phyloP scores from a whole-genome alignment of 2,113 vertebrate genomes.

The Microtus richardsoni region DNA sequence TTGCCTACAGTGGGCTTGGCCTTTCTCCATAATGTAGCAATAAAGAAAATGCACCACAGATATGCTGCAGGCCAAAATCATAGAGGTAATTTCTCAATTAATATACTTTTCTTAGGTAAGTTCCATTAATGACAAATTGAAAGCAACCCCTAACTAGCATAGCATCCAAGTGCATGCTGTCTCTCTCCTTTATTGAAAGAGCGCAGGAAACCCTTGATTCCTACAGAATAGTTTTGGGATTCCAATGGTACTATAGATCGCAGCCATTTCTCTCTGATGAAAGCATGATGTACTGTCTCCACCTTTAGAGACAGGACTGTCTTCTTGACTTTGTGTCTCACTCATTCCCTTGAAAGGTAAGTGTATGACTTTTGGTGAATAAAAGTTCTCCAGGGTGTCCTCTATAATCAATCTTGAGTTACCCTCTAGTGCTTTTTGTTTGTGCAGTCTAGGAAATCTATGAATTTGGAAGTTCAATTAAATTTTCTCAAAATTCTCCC shows the following conservation, averaged over 20 bases:
- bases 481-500: background rate
- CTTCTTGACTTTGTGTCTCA: background rate
- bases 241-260: background rate
- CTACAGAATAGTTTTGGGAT: background rate
- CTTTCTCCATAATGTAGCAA: background rate
- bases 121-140: background rate
- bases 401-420: slow-evolving; percentile 20
- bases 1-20: background rate
- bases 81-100: background rate
- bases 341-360: background rate
- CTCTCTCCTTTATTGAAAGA: background rate
- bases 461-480: slow-evolving; percentile 39
- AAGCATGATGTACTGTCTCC: background rate
- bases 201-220: background rate
- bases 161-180: background rate
- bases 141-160: background rate
- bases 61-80: background rate
- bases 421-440: background rate
- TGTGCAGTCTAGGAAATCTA: background rate
- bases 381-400: background rate
- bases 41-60: background rate
- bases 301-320: background rate
- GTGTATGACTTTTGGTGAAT: background rate
- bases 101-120: no score
- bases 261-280: background rate